Percentiles rank a stretch among this genome's conserved stretches.
phyloP scores from a whole-genome alignment of 2,888 invertebrate genomes.

The Iphiclides podalirius region DNA sequence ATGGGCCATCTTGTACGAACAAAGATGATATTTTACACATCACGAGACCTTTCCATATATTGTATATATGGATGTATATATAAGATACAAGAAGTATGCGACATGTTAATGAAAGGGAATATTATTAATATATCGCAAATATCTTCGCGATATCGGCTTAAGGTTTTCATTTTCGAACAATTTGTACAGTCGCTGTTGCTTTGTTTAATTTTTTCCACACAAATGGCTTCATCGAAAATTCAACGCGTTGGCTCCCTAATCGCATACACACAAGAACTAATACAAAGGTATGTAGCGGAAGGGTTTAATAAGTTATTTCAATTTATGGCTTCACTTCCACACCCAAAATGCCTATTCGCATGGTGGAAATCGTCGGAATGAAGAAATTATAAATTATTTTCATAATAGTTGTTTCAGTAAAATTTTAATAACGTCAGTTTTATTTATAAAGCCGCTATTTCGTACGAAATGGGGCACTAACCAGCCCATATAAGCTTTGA shows the following conservation, averaged over 20 bases:
- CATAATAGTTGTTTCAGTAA: background rate
- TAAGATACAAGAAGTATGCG: too few species aligned
- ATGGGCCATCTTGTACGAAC: too few species aligned
- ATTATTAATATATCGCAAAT: background rate
- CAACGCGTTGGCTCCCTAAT: background rate
- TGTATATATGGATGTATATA: too few species aligned
- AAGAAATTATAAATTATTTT: background rate
- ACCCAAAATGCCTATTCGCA: background rate
- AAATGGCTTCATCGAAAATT: background rate
- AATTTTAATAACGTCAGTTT: too few species aligned
- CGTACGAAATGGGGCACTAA: too few species aligned
- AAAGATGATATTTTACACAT: too few species aligned
- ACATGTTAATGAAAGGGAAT: too few species aligned
- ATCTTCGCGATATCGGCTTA: background rate
- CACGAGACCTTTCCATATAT: too few species aligned
- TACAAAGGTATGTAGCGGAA: background rate
- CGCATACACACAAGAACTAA: background rate
- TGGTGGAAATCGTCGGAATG: background rate
- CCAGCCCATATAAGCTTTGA: too few species aligned
- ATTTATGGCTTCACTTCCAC: constrained; percentile 2
- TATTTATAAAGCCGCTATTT: too few species aligned
- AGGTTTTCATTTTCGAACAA: background rate
- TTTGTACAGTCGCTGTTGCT: background rate
- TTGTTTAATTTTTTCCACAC: background rate
- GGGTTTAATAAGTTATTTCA: background rate